Percentiles rank a stretch among this genome's conserved stretches.
These are phyloP conservation scores for Danionella dracula DNA, from an alignment of 2,797 vertebrate genomes.

Conservation along the genomic window DNA sequence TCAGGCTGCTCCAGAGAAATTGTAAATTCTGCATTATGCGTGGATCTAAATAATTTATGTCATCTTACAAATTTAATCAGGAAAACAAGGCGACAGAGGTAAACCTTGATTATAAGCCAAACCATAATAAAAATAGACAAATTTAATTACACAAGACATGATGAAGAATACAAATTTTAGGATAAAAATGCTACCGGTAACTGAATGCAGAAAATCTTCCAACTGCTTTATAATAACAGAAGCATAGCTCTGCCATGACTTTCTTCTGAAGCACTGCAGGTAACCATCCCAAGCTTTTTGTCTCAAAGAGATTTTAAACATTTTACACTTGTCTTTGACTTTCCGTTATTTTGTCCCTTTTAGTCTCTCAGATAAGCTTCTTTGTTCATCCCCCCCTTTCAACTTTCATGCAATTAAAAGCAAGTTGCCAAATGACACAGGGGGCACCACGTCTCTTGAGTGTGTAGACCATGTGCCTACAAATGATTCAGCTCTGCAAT, in stretches of 20 bases:
- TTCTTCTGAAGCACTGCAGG: not conserved
- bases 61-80: conserved; percentile 81
- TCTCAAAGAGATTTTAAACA: not conserved
- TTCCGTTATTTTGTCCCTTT: conserved; percentile 1
- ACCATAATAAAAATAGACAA: conserved; percentile 71
- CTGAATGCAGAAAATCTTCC: conserved; percentile 29
- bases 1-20: conserved; percentile 61
- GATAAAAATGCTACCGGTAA: conserved; percentile 34
- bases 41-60: conserved; percentile 84
- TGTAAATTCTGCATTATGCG: conserved; percentile 80
- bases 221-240: too few species aligned
- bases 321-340: not conserved
- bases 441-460: conserved; percentile 34
- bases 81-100: conserved; percentile 76
- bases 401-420: conserved; percentile 32
- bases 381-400: not conserved
- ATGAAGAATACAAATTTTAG: conserved; percentile 30
- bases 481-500: conserved; percentile 31
- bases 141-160: conserved; percentile 56
- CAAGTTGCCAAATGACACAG: conserved; percentile 12
- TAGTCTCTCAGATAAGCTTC: conserved; percentile 4
- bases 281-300: not conserved
- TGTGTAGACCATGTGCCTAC: conserved; percentile 30
- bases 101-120: conserved; percentile 69
- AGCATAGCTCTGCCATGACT: not conserved